Evolutionary conservation across 2,888 invertebrate species (phyloP), one percentile per base, ranked within the genome.

Genomic region (Netelia virgata): DNA sequence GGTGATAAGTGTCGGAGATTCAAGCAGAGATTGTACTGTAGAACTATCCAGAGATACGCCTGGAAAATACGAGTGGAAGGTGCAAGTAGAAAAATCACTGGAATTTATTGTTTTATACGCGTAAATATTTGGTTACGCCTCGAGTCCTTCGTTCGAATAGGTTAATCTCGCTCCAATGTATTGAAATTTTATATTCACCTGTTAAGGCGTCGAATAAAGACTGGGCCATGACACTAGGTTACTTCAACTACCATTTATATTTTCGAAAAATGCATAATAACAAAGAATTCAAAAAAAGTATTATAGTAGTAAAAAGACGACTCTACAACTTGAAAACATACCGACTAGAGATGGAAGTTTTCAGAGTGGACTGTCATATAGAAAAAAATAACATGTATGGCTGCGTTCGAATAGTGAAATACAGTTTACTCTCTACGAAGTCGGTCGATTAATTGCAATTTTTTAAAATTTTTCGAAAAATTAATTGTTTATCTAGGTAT

Each of bases 171-270:
- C 47, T 36, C 11, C 1, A 14, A 74, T 50, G 10, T n/a, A 36
- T 18, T 28, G 66, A 82, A 53, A 64, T 41, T 2, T n/a, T 20
- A 41, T 66, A 70, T 66, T 91, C 89, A 93, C 93, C 93, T 90
- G 93, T 91, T 77, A 93, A 82, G 83, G 91, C 91, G 87, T 93
- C 93, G 86, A 93, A 92, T 87, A 93, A 91, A 80, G 93, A 92
- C 81, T 93, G 92, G 83, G 93, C 92, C 93, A 93, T 93, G 79
- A 64, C 74, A 14, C 20, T 28, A 57, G 16, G 23, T 53, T 70
- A 41, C 28, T 59, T 72, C 70, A 80, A 72, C 41, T 36, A 55
- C 50, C 47, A 72, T 66, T 66, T 73, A 80, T 83, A 68, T 59
- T 72, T 53, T 57, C 3, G 6, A 66, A 66, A 70, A 80, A 47